These are phyloP conservation scores for Drosophila pectinifera DNA, from an alignment of 1,140 invertebrate genomes.

Conservation along the genomic window DNA sequence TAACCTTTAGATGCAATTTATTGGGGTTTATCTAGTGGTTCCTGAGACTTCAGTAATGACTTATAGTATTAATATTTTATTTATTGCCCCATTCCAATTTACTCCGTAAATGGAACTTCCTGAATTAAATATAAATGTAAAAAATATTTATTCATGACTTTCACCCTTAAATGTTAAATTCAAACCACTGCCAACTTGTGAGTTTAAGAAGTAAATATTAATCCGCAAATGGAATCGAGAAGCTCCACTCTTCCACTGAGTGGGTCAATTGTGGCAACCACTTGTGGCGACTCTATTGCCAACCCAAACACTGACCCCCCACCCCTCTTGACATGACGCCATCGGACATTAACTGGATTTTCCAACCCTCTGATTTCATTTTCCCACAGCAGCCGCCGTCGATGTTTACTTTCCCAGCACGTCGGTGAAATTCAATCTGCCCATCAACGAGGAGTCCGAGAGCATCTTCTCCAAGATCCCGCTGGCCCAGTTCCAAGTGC, in stretches of 20 bases:
- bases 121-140: background rate
- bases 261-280: slow-evolving; percentile 44
- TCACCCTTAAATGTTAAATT: background rate
- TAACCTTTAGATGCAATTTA: background rate
- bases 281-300: too few relatives aligned
- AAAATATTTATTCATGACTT: too few relatives aligned
- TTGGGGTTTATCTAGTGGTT: too few relatives aligned
- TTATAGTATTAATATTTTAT: background rate
- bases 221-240: slow-evolving; percentile 28
- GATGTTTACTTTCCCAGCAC: slow-evolving; percentile 82
- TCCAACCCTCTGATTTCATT: slow-evolving; percentile 10
- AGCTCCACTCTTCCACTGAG: slow-evolving; percentile 15
- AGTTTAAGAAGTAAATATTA: slow-evolving; percentile 4
- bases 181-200: background rate
- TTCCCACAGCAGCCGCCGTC: slow-evolving; percentile 47
- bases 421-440: slow-evolving; percentile 75
- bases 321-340: slow-evolving; percentile 34
- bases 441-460: slow-evolving; percentile 79
- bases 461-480: slow-evolving; percentile 84
- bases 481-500: slow-evolving; percentile 79
- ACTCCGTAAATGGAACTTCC: background rate
- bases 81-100: background rate
- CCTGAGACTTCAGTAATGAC: background rate
- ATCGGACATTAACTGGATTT: slow-evolving; percentile 28
- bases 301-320: slow-evolving; percentile 17